phyloP scores from a whole-genome alignment of 2,797 vertebrate species.

The Pseudocheirus occidentalis region DNA sequence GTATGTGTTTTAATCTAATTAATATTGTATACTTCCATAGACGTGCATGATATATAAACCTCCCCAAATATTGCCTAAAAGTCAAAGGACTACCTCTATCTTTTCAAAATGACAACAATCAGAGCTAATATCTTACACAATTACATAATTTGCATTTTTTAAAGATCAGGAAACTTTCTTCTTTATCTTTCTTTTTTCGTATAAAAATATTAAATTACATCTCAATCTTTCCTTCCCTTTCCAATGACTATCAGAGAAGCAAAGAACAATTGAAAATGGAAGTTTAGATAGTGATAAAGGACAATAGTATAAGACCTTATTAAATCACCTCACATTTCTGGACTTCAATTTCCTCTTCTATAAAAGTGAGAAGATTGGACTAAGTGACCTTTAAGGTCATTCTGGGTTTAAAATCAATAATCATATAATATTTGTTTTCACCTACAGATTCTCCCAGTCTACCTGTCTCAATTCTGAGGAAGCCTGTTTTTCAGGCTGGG shows the following conservation, averaged over 20 bases:
- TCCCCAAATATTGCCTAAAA: not conserved
- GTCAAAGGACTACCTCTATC: not conserved
- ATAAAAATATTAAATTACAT: not conserved
- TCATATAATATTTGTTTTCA: not conserved
- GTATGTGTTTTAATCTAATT: not conserved
- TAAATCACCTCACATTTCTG: not conserved
- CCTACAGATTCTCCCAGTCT: not conserved
- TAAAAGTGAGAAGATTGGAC: not conserved
- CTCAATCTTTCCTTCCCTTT: not conserved
- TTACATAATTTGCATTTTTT: not conserved
- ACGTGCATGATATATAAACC: not conserved
- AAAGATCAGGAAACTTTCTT: not conserved
- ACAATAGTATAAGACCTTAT: not conserved
- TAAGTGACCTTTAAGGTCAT: not conserved
- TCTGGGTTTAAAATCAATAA: not conserved
- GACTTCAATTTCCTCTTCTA: not conserved
- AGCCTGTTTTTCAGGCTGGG: not conserved
- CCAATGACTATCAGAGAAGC: not conserved
- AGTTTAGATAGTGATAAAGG: not conserved
- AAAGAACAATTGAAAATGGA: not conserved
- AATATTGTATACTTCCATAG: not conserved
- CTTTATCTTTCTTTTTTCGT: too few species aligned
- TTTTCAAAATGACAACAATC: not conserved
- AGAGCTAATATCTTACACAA: not conserved
- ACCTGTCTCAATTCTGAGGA: not conserved